Evolutionary conservation across 2,797 vertebrate genomes (phyloP).

Genomic region (Enteromius treurensis): DNA sequence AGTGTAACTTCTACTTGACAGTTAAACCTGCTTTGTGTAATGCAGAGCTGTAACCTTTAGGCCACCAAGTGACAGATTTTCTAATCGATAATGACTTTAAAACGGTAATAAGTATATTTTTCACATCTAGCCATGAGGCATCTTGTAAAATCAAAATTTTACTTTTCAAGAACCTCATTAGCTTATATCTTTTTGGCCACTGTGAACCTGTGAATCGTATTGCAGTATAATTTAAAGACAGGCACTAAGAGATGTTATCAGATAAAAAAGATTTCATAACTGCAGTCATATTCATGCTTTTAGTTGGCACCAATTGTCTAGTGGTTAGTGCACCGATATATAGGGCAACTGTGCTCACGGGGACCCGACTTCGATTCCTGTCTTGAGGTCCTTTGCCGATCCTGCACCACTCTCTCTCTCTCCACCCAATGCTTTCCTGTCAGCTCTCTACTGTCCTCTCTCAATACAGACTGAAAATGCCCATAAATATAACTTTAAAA

Average conservation of each 20-base stretch:
- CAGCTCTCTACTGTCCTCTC: background rate
- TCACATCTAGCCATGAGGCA: background rate
- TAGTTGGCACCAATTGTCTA: background rate
- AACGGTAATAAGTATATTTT: background rate
- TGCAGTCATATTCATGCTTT: constrained; percentile 5
- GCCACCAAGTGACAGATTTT: background rate
- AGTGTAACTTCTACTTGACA: background rate
- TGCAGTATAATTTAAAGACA: background rate
- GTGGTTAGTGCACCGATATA: background rate
- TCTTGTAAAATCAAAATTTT: constrained; percentile 8
- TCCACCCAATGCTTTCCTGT: background rate
- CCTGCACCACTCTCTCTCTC: background rate
- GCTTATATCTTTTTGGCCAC: background rate
- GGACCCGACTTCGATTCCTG: background rate
- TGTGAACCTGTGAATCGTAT: background rate
- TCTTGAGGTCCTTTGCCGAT: background rate
- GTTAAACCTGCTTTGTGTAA: background rate
- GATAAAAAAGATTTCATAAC: background rate
- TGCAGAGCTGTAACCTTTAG: background rate
- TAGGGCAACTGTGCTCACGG: background rate
- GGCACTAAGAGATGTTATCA: constrained; percentile 7
- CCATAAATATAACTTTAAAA: too few relatives aligned
- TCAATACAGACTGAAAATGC: too few relatives aligned
- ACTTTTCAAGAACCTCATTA: background rate
- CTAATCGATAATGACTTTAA: background rate